These are phyloP conservation scores for Eueides isabella DNA, from an alignment of 1,140 invertebrate species.

Conservation along the genomic window DNA sequence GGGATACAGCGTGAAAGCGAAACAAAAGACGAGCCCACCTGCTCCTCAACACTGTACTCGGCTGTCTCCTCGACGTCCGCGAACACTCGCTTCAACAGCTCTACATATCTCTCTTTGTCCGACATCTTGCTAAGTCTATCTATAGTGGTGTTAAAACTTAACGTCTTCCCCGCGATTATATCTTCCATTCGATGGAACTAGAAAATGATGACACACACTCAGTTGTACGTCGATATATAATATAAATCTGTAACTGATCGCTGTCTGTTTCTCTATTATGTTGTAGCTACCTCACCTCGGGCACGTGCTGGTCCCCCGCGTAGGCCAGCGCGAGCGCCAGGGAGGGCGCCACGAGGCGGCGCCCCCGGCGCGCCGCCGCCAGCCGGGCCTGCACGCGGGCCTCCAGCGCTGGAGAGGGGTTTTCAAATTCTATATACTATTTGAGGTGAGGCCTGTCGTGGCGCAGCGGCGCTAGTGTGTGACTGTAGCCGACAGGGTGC, in stretches of 20 bases:
- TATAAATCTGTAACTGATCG: too few species aligned
- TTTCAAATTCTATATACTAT: not conserved
- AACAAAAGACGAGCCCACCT: constrained; percentile 33
- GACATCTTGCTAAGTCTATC: constrained; percentile 22
- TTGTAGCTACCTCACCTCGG: not conserved
- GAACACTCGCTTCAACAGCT: constrained; percentile 39
- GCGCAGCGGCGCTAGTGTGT: too few species aligned
- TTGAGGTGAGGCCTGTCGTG: not conserved
- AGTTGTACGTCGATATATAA: too few species aligned
- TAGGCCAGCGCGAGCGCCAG: not conserved
- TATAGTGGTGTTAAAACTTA: constrained; percentile 35
- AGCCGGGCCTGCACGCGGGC: not conserved
- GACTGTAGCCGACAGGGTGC: too few species aligned
- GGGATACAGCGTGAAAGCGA: too few species aligned
- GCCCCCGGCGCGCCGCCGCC: not conserved
- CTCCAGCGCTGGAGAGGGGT: not conserved
- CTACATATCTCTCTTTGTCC: constrained; percentile 39
- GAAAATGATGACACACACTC: constrained; percentile 19
- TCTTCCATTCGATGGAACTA: constrained; percentile 40
- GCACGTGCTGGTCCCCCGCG: not conserved
- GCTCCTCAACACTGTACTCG: constrained; percentile 46
- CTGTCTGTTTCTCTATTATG: too few species aligned
- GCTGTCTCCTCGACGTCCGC: constrained; percentile 35
- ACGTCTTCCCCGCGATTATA: constrained; percentile 30
- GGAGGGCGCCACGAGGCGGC: not conserved